A percentile compares a stretch with the other conserved stretches of the same genome.
phyloP scores from a whole-genome alignment of 2,113 vertebrate species.

The Eidolon helvum region DNA sequence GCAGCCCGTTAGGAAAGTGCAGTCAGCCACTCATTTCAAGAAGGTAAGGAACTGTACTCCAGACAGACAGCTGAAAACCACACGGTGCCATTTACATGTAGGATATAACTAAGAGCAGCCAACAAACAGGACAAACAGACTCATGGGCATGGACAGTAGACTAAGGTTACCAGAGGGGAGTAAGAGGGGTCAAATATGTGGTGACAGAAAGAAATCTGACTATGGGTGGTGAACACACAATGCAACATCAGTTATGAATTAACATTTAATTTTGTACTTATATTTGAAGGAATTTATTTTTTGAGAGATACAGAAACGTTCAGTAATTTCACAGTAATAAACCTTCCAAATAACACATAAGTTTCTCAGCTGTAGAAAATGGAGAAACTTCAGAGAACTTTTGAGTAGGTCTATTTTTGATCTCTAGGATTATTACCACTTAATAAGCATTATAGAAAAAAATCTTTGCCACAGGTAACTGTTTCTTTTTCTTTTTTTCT shows the following conservation, averaged over 20 bases:
- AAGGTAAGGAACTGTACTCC: slow-evolving; percentile 80
- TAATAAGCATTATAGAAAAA: neutral
- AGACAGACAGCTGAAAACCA: no score
- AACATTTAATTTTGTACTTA: neutral
- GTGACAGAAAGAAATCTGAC: neutral
- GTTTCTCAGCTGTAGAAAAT: neutral
- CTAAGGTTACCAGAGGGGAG: no score
- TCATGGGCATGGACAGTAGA: no score
- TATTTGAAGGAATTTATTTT: neutral
- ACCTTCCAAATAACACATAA: neutral
- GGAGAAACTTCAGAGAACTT: neutral
- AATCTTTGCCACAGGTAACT: neutral
- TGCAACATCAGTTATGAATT: neutral
- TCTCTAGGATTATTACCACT: neutral
- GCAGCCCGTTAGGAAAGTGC: slow-evolving; percentile 98
- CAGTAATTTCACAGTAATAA: neutral
- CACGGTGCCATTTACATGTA: no score
- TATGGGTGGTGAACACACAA: neutral
- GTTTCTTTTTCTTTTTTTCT: neutral
- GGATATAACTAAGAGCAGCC: no score
- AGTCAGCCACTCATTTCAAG: slow-evolving; percentile 98
- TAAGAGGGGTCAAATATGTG: no score
- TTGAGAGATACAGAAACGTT: neutral
- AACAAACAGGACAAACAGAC: no score
- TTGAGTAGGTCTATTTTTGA: neutral